Base-by-base conservation (phyloP, 2,888 invertebrate species). In the Arge pagana region DNA sequence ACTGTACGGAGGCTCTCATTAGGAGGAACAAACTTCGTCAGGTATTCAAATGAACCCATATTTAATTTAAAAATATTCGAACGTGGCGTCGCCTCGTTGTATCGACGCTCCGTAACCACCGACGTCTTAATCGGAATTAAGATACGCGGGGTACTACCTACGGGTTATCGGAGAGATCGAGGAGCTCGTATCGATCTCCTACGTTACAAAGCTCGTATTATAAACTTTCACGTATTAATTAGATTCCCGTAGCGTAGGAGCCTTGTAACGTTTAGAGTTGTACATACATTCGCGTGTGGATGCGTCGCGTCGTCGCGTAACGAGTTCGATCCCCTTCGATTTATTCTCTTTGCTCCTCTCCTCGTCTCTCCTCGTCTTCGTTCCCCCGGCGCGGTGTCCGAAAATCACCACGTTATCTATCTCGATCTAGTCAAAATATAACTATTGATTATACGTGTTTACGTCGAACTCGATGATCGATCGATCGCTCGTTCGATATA, bases 191-290 rank as follows among this genome's bases (percentile, higher is more conserved):
- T 13, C 43, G 10, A 21, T 33, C 26, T 21, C 16, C 45, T 15
- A 19, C 45, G 45, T 33, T 23, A 31, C 4, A 31, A 13, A 31
- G n/a, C n/a, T n/a, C n/a, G n/a, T n/a, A n/a, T n/a, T n/a, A n/a
- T n/a, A n/a, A 65, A 68, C 67, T 67, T 62, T 68, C 66, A 64
- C 64, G 62, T 65, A 67, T 68, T 68, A 68, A 68, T 68, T 68
- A 68, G 64, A 58, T 41, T 52, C 56, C 55, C 45, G 48, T 56
- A 48, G 60, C 61, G 53, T 31, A 43, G 54, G 48, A 48, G 45
- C 45, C n/a, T 45, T 45, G 45, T 45, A 45, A 33, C 45, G 45
- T 45, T 45, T 45, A 45, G n/a, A n/a, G n/a, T n/a, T n/a, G 45
- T 45, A 45, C 21, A 35, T n/a, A n/a, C n/a, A n/a, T n/a, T n/a